Percentiles rank a stretch among this genome's conserved stretches.
Evolutionary conservation across 2,888 invertebrate species (phyloP).

Genomic region (Carcina quercana): DNA sequence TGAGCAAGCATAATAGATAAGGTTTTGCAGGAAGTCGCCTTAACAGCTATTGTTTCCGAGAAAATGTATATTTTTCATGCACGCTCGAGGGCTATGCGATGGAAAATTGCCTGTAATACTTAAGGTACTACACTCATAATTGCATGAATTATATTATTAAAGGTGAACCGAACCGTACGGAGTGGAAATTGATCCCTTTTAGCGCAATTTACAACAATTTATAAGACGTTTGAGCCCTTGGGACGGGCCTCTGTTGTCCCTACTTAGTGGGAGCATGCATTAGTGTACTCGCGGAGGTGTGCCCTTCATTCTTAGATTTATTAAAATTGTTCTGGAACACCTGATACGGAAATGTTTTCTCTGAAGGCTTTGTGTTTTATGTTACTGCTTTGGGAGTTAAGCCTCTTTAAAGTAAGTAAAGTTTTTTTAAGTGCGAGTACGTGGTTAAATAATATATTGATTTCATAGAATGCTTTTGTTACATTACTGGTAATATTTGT

Average conservation of each 20-base stretch:
- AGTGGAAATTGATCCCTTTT: conserved; percentile 44
- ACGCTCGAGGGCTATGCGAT: conserved; percentile 27
- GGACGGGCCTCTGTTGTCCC: conserved; percentile 22
- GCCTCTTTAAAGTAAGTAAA: too few relatives aligned
- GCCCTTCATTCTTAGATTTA: conserved; percentile 11
- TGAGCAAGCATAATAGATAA: conserved; percentile 55
- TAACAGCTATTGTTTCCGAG: conserved; percentile 60
- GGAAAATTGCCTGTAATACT: conserved; percentile 50
- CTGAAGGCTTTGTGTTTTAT: too few relatives aligned
- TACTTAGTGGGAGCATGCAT: conserved; percentile 16
- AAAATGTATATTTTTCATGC: conserved; percentile 57
- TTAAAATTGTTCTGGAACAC: too few relatives aligned
- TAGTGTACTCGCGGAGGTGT: conserved; percentile 4
- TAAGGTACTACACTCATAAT: conserved; percentile 40
- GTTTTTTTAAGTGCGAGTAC: too few relatives aligned
- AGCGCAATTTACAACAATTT: conserved; percentile 37
- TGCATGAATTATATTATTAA: conserved; percentile 35
- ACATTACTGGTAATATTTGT: too few relatives aligned
- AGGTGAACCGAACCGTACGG: conserved; percentile 22
- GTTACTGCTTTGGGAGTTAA: too few relatives aligned
- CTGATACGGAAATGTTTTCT: too few relatives aligned
- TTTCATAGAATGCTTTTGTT: too few relatives aligned
- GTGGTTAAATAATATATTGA: too few relatives aligned
- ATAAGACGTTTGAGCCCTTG: conserved; percentile 25
- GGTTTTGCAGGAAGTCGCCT: conserved; percentile 49